These are phyloP conservation scores for Nesogale talazaci DNA, from an alignment of 2,113 vertebrate species.

Conservation along the genomic window DNA sequence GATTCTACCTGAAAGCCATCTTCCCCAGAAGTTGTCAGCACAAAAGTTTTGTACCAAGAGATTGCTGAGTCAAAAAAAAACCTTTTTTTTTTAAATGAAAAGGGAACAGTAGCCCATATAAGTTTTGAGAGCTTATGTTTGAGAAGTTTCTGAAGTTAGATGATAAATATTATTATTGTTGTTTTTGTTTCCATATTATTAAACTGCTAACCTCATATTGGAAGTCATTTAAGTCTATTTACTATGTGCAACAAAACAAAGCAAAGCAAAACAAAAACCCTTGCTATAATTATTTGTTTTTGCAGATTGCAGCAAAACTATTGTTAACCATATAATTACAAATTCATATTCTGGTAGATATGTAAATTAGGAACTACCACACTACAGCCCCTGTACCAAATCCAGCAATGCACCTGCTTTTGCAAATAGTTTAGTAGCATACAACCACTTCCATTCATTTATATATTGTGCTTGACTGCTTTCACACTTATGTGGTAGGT, in stretches of 20 bases:
- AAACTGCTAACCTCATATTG: neutral
- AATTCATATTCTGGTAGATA: neutral
- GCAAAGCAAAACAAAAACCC: no score
- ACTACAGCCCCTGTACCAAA: neutral
- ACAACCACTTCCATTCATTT: neutral
- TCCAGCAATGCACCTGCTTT: neutral
- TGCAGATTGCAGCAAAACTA: neutral
- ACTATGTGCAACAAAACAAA: constrained; percentile 10
- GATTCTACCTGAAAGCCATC: no score
- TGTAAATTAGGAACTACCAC: neutral
- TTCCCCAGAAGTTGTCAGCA: no score
- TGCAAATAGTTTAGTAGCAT: neutral
- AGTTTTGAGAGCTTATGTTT: no score
- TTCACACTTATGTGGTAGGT: neutral
- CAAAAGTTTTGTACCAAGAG: no score
- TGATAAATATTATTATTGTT: neutral
- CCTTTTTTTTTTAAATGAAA: no score
- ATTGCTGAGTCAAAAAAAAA: no score
- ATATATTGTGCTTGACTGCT: neutral
- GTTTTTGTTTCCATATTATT: neutral
- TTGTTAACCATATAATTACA: constrained; percentile 7
- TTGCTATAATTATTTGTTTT: neutral
- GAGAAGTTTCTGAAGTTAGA: no score
- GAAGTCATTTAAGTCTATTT: neutral
- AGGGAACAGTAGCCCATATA: no score